Evolutionary conservation across 1,140 invertebrate species (phyloP).

Genomic region (Drosophila santomea): DNA sequence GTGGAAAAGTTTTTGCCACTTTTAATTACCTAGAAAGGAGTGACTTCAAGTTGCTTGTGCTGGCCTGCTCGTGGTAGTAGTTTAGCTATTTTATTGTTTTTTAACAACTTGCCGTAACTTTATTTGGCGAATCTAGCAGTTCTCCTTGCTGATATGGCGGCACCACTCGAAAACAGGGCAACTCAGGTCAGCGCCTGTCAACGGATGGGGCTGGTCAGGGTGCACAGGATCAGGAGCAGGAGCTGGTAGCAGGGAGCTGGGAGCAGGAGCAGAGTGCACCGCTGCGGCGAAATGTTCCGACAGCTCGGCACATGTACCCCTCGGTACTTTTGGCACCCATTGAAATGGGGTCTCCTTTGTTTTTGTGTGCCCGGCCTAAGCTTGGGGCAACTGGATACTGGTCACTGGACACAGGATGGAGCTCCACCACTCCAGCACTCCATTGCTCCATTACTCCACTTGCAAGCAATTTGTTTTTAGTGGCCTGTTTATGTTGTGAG

Average conservation of each 20-base stretch:
- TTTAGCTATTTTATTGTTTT: conserved; percentile 34
- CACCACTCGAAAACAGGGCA: conserved; percentile 31
- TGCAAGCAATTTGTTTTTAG: conserved; percentile 69
- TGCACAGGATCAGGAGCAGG: conserved; percentile 4
- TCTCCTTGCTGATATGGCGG: conserved; percentile 1
- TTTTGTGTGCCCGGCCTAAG: conserved; percentile 44
- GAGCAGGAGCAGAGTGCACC: conserved; percentile 53
- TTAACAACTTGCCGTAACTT: conserved; percentile 25
- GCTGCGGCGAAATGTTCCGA: conserved; percentile 68
- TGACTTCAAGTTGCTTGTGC: neutral
- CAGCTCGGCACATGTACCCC: conserved; percentile 43
- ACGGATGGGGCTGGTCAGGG: conserved; percentile 30
- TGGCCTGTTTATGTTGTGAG: conserved; percentile 57
- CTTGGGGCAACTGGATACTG: conserved; percentile 16
- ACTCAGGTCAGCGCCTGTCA: conserved; percentile 54
- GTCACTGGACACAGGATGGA: conserved; percentile 13
- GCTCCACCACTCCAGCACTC: neutral
- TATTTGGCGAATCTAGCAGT: conserved; percentile 16
- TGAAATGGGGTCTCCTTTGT: conserved; percentile 38
- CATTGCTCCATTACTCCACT: neutral
- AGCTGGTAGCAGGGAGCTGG: neutral
- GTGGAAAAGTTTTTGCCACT: conserved; percentile 3
- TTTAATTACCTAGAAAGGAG: conserved; percentile 22
- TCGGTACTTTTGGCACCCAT: conserved; percentile 6
- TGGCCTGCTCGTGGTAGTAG: conserved; percentile 6